These are phyloP conservation scores for Heliconius charithonia DNA, from an alignment of 2,888 invertebrate genomes.

Conservation along the genomic window DNA sequence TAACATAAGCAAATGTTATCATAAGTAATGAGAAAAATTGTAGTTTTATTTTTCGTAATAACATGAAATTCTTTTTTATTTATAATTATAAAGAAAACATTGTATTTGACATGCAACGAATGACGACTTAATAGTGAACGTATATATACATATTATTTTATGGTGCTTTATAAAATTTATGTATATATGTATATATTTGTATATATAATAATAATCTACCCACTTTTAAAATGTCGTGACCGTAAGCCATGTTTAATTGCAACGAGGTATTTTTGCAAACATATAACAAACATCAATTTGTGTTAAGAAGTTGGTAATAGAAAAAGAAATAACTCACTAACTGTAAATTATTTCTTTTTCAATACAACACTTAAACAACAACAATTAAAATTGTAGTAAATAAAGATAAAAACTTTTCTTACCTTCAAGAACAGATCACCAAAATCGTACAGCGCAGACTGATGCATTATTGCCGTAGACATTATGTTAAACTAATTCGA, in stretches of 20 bases:
- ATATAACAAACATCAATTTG: neutral
- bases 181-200: neutral
- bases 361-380: neutral
- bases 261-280: neutral
- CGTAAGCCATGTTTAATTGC: neutral
- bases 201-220: neutral
- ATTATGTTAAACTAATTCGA: constrained; percentile 81
- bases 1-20: neutral
- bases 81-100: neutral
- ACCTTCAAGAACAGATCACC: constrained; percentile 90
- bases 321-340: neutral
- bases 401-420: constrained; percentile 56
- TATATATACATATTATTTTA: constrained; percentile 24
- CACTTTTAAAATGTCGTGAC: constrained; percentile 2
- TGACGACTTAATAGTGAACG: constrained; percentile 6
- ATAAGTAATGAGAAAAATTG: neutral
- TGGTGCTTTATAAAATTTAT: neutral
- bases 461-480: constrained; percentile 91
- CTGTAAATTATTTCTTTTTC: no score
- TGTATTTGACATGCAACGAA: constrained; percentile 23
- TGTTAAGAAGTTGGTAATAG: neutral
- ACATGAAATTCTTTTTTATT: neutral
- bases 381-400: neutral
- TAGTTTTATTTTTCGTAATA: neutral
- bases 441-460: constrained; percentile 89